phyloP scores from a whole-genome alignment of 2,888 invertebrate species.

The Stomorhina lunata region DNA sequence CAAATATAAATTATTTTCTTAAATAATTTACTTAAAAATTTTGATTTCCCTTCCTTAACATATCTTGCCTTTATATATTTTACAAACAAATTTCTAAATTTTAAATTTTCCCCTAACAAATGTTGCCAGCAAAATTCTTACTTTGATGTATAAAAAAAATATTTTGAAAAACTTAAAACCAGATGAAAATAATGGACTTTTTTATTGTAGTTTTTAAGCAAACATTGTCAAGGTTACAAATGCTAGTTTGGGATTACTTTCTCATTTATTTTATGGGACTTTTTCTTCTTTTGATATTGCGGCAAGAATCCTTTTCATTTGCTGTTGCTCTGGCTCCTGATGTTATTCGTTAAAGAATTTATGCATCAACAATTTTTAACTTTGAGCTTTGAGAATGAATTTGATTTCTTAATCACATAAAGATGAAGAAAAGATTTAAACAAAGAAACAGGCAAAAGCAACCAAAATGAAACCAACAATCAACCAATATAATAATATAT shows the following conservation, averaged over 20 bases:
- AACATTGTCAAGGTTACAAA: slow-evolving; percentile 54
- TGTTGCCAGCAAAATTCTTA: slow-evolving; percentile 10
- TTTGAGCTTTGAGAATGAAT: neutral
- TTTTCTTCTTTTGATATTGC: neutral
- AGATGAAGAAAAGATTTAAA: no score
- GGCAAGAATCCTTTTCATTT: neutral
- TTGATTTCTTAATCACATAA: slow-evolving; percentile 45
- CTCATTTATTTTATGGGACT: slow-evolving; percentile 26
- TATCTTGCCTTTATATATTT: no score
- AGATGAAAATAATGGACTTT: slow-evolving; percentile 1
- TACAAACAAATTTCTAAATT: neutral
- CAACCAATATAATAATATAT: neutral
- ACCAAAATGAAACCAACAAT: neutral
- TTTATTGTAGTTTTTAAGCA: slow-evolving; percentile 28
- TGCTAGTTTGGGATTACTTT: slow-evolving; percentile 17
- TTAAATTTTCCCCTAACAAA: neutral
- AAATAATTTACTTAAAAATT: no score
- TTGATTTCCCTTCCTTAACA: no score
- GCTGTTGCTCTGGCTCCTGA: slow-evolving; percentile 17
- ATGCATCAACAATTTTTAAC: slow-evolving; percentile 27
- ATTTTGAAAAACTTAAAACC: slow-evolving; percentile 14
- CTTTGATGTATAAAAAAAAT: no score
- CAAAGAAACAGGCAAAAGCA: neutral
- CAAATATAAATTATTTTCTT: no score
- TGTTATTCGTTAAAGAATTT: neutral